Base-by-base conservation (phyloP, 2,888 invertebrate genomes). In the Phaonia tiefii region DNA sequence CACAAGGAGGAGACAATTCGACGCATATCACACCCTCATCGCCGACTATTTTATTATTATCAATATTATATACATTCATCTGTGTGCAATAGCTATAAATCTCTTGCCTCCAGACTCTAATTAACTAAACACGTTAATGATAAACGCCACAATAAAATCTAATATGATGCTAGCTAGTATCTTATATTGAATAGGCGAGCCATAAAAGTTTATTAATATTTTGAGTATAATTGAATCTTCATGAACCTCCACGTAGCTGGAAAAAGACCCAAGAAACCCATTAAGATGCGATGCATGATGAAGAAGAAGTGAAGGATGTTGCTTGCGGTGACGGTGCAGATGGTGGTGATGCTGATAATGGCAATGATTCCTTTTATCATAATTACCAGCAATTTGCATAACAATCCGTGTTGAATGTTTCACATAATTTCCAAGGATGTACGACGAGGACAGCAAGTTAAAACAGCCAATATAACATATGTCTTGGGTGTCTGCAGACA, bases 381-480 rank as follows among this genome's bases (percentile, higher is more conserved):
- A 88, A 87, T 88, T 87, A 88, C 84, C 85, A 83, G 83, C 87
- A 88, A 87, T 88, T 88, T 87, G 86, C 87, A 86, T 87, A 87
- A 85, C 84, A 87, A 86, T 86, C 83, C 85, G 81, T 84, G 85
- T 83, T 86, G 39, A 17, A 51, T 60, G 85, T 86, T 87, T 87
- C 86, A 86, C 86, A 87, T 87, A 85, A 87, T 85, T 84, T 85
- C 82, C 26, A 49, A 42, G 46, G 46, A 22, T 46, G 31, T 31
- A 75, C 10, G 31, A 17, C 17, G 15, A 54, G 51, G 39, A 25
- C 42, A 26, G n/a, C 11, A 65, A 44, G 26, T 51, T 20, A 39
- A 54, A 63, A 20, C 63, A 42, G 20, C 11, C 13, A 8, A 15
- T 5, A 17, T 15, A 15, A 49, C 15, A 15, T 11, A 54, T 22